Percentiles rank a stretch among this genome's conserved stretches.
These are phyloP conservation scores for Trachelus tabidus DNA, from an alignment of 2,888 invertebrate genomes.

Conservation along the genomic window DNA sequence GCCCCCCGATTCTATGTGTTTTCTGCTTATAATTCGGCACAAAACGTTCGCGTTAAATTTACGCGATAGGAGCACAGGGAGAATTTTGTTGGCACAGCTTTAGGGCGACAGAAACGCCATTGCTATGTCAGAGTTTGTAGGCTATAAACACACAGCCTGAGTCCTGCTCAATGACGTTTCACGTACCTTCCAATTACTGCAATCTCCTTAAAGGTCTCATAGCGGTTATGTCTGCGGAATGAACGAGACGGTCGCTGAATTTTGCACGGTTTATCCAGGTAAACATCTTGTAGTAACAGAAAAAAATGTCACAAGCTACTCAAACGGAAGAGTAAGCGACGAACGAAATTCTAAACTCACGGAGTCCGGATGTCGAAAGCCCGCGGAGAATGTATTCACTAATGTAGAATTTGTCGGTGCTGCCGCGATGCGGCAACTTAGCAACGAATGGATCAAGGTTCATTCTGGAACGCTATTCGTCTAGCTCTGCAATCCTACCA, in stretches of 20 bases:
- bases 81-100: conserved; percentile 39
- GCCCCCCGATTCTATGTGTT: neutral
- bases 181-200: conserved; percentile 55
- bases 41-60: neutral
- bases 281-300: conserved; percentile 69
- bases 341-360: conserved; percentile 51
- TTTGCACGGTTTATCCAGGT: conserved; percentile 67
- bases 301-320: conserved; percentile 66
- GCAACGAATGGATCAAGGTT: neutral
- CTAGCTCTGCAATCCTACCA: neutral
- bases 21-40: neutral
- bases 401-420: neutral
- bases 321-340: conserved; percentile 60
- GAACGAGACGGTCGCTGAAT: conserved; percentile 51
- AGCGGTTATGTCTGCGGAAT: conserved; percentile 52
- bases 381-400: neutral
- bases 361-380: conserved; percentile 35
- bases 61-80: neutral
- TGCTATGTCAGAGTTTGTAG: conserved; percentile 62
- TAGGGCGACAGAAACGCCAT: conserved; percentile 59
- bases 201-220: conserved; percentile 52
- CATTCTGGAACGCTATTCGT: neutral
- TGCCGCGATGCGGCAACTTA: neutral
- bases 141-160: conserved; percentile 59
- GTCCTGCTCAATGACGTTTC: conserved; percentile 31